Percentiles rank a stretch among this genome's conserved stretches.
These are phyloP conservation scores for Eolophus roseicapilla DNA, from an alignment of 2,113 vertebrate genomes.

Conservation along the genomic window DNA sequence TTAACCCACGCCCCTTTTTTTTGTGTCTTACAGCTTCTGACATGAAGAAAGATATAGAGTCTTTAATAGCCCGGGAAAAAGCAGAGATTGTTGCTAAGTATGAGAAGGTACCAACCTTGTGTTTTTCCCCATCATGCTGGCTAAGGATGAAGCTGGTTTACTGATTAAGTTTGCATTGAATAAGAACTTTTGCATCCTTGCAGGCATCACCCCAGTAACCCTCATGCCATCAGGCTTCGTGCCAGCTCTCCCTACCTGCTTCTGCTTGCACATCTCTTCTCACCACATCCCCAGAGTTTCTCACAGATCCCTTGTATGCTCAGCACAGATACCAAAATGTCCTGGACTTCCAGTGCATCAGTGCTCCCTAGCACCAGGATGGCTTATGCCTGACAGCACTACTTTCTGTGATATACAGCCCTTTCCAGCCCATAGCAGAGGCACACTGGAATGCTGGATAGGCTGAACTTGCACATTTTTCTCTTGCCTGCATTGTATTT, in stretches of 20 bases:
- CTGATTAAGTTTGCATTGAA: background rate
- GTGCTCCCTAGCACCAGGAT: background rate
- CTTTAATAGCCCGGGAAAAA: conserved; percentile 87
- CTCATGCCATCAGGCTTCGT: background rate
- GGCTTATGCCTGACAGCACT: background rate
- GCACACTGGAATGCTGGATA: background rate
- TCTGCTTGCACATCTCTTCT: background rate
- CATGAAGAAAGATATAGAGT: conserved; percentile 94
- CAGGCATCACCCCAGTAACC: accelerated
- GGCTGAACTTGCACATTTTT: background rate
- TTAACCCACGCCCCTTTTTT: background rate
- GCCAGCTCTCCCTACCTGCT: background rate
- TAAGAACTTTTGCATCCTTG: background rate
- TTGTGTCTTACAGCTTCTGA: conserved; percentile 78
- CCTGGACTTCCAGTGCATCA: background rate
- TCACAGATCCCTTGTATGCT: accelerated
- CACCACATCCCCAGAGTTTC: background rate
- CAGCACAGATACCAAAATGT: background rate
- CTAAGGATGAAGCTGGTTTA: background rate
- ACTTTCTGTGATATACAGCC: background rate
- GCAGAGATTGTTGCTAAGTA: conserved; percentile 89
- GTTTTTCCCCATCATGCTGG: background rate
- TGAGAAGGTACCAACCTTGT: conserved; percentile 78
- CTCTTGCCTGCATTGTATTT: background rate
- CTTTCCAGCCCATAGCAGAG: background rate